Percentiles rank a stretch among this genome's conserved stretches.
Evolutionary conservation across 2,113 vertebrate species (phyloP).

Genomic region (Oncorhynchus nerka): DNA sequence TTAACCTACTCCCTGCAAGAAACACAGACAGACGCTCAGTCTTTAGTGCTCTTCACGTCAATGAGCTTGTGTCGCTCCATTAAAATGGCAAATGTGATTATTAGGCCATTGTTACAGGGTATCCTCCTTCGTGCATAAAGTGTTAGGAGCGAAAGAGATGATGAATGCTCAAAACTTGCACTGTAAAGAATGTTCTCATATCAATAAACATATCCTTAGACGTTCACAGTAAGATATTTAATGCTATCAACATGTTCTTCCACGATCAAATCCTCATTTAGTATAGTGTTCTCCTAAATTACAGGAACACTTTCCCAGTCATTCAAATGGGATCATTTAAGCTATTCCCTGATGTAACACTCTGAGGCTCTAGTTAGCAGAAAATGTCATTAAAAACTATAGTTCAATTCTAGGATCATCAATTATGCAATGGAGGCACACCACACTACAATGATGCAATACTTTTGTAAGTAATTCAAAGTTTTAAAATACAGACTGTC

Average conservation of each 20-base stretch:
- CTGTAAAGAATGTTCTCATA: too few relatives aligned
- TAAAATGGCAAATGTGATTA: not conserved
- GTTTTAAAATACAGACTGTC: not conserved
- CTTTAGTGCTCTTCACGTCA: not conserved
- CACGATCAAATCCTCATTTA: not conserved
- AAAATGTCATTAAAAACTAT: not conserved
- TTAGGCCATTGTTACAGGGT: too few relatives aligned
- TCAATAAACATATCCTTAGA: too few relatives aligned
- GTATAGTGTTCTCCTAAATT: not conserved
- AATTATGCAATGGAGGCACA: not conserved
- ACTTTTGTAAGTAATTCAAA: not conserved
- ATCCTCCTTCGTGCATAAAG: too few relatives aligned
- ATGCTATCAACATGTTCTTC: too few relatives aligned
- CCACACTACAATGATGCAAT: not conserved
- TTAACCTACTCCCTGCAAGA: not conserved
- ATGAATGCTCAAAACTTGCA: too few relatives aligned
- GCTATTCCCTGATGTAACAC: not conserved
- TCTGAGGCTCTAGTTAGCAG: not conserved
- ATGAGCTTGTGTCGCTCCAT: not conserved
- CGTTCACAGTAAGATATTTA: too few relatives aligned
- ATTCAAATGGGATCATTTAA: not conserved
- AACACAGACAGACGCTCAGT: not conserved
- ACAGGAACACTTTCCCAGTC: too few relatives aligned
- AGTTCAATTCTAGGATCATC: not conserved
- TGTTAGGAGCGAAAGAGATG: too few relatives aligned